phyloP scores from a whole-genome alignment of 1,140 invertebrate species.

The Leptinotarsa lineolata region DNA sequence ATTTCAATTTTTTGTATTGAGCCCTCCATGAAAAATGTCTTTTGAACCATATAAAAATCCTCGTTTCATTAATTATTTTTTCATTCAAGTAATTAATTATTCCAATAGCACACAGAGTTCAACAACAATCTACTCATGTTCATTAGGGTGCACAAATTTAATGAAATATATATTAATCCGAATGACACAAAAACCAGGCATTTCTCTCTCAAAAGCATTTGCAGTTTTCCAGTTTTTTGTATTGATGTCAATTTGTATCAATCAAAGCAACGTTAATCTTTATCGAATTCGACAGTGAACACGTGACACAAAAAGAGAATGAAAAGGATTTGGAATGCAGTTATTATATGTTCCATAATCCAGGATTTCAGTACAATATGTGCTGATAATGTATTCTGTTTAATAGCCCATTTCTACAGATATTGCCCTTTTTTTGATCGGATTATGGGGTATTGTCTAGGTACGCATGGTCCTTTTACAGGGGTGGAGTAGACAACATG shows the following conservation, averaged over 20 bases:
- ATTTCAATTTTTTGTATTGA: no score
- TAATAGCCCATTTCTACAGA: constrained; percentile 34
- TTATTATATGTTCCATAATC: constrained; percentile 29
- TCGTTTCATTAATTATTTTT: background rate
- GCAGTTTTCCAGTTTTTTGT: background rate
- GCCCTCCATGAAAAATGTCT: no score
- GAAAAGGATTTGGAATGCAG: constrained; percentile 11
- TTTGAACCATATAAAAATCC: no score
- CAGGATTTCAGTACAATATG: constrained; percentile 33
- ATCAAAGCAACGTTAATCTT: constrained; percentile 27
- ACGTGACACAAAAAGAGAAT: constrained; percentile 31
- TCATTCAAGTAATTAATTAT: background rate
- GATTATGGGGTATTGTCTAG: constrained; percentile 28
- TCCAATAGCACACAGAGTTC: no score
- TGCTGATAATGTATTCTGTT: constrained; percentile 36
- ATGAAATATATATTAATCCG: background rate
- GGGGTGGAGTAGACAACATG: background rate
- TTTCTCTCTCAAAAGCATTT: background rate
- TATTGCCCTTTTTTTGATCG: constrained; percentile 37
- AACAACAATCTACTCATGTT: no score
- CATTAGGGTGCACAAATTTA: no score
- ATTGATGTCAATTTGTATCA: constrained; percentile 29
- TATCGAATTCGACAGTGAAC: constrained; percentile 29
- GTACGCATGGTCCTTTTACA: background rate
- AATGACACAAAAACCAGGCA: background rate